phyloP scores from a whole-genome alignment of 2,113 vertebrate species.

The Seriola rivoliana region DNA sequence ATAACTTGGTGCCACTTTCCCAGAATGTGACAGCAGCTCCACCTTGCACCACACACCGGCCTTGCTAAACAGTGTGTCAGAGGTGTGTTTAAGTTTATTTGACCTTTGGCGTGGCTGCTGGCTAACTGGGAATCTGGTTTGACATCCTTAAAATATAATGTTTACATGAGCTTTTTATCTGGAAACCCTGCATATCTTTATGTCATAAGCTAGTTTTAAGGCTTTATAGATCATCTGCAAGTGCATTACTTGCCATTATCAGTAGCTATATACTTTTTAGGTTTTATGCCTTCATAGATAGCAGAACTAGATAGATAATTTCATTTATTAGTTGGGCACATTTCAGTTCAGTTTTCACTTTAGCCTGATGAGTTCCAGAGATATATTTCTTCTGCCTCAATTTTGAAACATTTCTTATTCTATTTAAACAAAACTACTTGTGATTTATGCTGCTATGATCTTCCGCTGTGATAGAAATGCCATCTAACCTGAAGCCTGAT shows the following conservation, averaged over 20 bases:
- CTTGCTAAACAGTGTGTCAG: constrained; percentile 5
- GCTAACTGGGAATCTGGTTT: constrained; percentile 1
- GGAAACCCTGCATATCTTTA: background rate
- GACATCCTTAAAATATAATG: constrained; percentile 35
- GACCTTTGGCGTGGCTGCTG: constrained; percentile 55
- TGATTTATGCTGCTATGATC: background rate
- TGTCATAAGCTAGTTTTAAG: constrained; percentile 7
- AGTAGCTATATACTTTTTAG: background rate
- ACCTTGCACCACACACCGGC: background rate
- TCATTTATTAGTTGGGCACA: background rate
- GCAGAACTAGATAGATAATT: background rate
- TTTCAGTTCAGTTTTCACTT: background rate
- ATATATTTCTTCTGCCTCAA: background rate
- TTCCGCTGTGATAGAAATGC: background rate
- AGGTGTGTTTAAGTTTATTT: constrained; percentile 51
- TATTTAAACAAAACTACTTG: background rate
- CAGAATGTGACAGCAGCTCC: background rate
- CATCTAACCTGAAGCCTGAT: constrained; percentile 2
- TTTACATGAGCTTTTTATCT: constrained; percentile 54
- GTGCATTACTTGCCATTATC: constrained; percentile 20
- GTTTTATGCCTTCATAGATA: constrained; percentile 31
- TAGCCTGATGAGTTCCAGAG: background rate
- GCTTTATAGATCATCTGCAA: constrained; percentile 8
- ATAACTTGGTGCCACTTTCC: background rate
- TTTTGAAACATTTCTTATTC: background rate